These are phyloP conservation scores for Cotesia typhae DNA, from an alignment of 1,140 invertebrate genomes.

Conservation along the genomic window DNA sequence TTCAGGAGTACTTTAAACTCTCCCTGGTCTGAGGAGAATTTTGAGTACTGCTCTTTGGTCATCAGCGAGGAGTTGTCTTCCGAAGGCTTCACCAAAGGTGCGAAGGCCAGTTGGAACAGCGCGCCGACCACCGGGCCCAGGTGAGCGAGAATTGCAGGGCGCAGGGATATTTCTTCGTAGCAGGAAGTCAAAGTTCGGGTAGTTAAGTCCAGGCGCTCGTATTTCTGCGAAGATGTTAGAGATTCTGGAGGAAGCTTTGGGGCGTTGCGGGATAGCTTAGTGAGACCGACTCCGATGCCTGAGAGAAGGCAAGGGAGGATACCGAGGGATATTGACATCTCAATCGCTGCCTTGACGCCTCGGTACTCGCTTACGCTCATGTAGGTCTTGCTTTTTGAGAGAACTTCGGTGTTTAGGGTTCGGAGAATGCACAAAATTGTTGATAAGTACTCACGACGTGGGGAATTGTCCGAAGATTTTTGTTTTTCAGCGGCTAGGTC, in stretches of 20 bases:
- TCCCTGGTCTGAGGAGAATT: constrained; percentile 65
- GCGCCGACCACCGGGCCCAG: constrained; percentile 69
- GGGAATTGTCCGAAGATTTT: neutral
- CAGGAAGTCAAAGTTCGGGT: constrained; percentile 55
- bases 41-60: constrained; percentile 63
- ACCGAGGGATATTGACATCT: constrained; percentile 72
- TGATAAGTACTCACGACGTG: constrained; percentile 28
- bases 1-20: constrained; percentile 67
- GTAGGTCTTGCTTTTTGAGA: constrained; percentile 56
- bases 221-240: constrained; percentile 55
- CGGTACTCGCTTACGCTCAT: constrained; percentile 71
- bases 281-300: constrained; percentile 70
- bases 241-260: constrained; percentile 44
- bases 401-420: constrained; percentile 39
- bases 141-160: constrained; percentile 56
- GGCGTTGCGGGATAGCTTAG: constrained; percentile 57
- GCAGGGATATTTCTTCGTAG: constrained; percentile 56
- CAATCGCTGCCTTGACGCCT: constrained; percentile 66
- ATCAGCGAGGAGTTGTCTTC: constrained; percentile 41
- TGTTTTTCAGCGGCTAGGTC: constrained; percentile 3
- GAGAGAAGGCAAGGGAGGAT: constrained; percentile 72
- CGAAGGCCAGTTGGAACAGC: constrained; percentile 76
- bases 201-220: constrained; percentile 54
- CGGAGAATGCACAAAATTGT: constrained; percentile 45
- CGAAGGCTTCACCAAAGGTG: constrained; percentile 70